phyloP scores from a whole-genome alignment of 2,797 vertebrate genomes.

The Paramormyrops hopkinsi region DNA sequence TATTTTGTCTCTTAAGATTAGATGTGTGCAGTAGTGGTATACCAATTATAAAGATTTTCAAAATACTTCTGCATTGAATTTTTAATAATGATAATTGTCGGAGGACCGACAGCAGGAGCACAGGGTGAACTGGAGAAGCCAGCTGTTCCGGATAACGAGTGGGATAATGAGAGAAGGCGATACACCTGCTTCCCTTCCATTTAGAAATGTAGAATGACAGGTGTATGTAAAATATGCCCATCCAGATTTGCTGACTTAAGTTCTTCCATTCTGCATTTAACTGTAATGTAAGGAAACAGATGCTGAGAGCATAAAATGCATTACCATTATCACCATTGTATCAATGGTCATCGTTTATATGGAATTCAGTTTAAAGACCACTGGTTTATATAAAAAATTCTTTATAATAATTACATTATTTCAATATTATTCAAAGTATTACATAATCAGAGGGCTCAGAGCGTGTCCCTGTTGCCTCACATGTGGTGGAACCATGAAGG shows the following conservation, averaged over 20 bases:
- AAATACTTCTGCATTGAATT: neutral
- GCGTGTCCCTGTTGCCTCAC: neutral
- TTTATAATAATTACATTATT: neutral
- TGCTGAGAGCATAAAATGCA: neutral
- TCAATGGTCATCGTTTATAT: neutral
- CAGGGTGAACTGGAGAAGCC: neutral
- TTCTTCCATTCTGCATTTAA: neutral
- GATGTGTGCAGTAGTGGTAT: neutral
- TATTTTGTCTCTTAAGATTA: neutral
- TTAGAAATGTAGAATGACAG: neutral
- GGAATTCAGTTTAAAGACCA: neutral
- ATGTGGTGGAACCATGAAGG: neutral
- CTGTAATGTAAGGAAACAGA: neutral
- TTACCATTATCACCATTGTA: neutral
- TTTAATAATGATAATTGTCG: conserved; percentile 7
- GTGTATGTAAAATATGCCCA: neutral
- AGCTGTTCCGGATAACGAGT: neutral
- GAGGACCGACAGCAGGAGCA: conserved; percentile 2
- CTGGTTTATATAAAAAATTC: neutral
- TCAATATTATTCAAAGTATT: neutral
- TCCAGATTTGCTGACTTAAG: neutral
- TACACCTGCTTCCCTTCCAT: neutral
- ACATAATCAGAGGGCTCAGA: neutral
- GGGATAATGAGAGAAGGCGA: neutral
- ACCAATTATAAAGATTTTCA: neutral